Conservation (phyloP, 2,797 vertebrate genomes). For the Propithecus perrieri region DNA sequence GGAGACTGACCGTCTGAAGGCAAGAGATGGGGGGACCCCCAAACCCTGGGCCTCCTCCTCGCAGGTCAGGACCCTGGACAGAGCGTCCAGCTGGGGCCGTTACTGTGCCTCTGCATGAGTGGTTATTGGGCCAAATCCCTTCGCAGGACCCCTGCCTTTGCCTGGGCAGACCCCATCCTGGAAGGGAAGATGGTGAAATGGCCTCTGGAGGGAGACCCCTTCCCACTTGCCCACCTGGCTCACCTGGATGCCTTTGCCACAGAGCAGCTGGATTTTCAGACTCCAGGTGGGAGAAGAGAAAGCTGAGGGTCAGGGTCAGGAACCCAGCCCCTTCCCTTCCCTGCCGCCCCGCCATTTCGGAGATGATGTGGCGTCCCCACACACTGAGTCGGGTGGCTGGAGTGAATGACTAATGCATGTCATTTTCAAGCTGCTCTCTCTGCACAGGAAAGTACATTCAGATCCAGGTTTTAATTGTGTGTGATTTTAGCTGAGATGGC, state of each 20-base stretch:
- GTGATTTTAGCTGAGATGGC: conserved; percentile 85
- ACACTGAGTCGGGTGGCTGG: conserved; percentile 23
- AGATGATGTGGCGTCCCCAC: background rate
- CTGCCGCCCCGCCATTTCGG: background rate
- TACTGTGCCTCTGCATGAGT: background rate
- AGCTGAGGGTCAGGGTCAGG: background rate
- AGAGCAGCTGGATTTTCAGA: background rate
- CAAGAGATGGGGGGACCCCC: background rate
- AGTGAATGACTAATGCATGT: conserved; percentile 78
- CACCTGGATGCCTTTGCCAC: background rate
- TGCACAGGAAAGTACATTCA: conserved; percentile 76
- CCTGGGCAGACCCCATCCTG: background rate
- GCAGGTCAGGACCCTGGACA: background rate
- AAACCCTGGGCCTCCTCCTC: background rate
- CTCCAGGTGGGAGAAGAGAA: background rate
- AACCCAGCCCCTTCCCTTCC: background rate
- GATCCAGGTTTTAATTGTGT: conserved; percentile 87
- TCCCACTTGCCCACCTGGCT: background rate
- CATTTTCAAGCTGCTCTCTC: conserved; percentile 79
- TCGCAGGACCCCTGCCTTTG: background rate
- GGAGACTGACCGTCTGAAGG: background rate
- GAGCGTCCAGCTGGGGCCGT: background rate
- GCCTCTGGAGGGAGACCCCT: background rate
- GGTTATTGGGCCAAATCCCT: background rate
- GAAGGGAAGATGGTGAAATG: background rate